Evolutionary conservation across 2,888 invertebrate species (phyloP), one percentile per base, ranked within the genome.

Genomic region (Sminthurinus aureus): DNA sequence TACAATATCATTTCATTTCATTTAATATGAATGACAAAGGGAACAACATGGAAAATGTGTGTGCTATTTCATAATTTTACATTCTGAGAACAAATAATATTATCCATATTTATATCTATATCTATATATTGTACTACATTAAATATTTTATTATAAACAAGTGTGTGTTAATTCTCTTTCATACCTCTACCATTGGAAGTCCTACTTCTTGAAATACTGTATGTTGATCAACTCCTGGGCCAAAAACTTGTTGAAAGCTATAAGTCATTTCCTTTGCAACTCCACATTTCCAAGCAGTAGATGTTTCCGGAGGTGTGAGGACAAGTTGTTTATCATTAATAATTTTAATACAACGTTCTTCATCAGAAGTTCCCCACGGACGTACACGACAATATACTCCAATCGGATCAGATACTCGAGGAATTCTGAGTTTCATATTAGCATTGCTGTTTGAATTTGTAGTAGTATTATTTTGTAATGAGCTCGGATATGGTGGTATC

Each of bases 301-400:
- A 85, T 67, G 9, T 88, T 87, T 91, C 91, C 9, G 91, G 89
- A 24, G 91, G 90, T n/a, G 89, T 87, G 2, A 92, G 87, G 79
- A 90, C 89, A 8, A 92, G 89, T 11, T 90, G 89, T 78, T 89
- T 90, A 11, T 90, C 89, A 84, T 89, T 89, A 15, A 90, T 88
- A 71, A 89, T 90, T 11, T 91, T 87, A 87, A 91, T 91, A 38
- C 86, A 87, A 15, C 85, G 81, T 4, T 89, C 87, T 26, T 91
- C 92, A 20, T 94, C 93, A 81, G 93, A 92, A 13, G 89, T 88
- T 89, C 94, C 94, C 90, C 96, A 91, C 0, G 97, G 97, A 15
- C 96, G 92, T 20, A 98, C 91, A 24, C 98, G 92, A 89, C 98
- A 98, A 89, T 93, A 98, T 0, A 98, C 98, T 91, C 96, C 94